These are phyloP conservation scores for Arge pagana DNA, from an alignment of 2,888 invertebrate genomes.

Conservation along the genomic window DNA sequence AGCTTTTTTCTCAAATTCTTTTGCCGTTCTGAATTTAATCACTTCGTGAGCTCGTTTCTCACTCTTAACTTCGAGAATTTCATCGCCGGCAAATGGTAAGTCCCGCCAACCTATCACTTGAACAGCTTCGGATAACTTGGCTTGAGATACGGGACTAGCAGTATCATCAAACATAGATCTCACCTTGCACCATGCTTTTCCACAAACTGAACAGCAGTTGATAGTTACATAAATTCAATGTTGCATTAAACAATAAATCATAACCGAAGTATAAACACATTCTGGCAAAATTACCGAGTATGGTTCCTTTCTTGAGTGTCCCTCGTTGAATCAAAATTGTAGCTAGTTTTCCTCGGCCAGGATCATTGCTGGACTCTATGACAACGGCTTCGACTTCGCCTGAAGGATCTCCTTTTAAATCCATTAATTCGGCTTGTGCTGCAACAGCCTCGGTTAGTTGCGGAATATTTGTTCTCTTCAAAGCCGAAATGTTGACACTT, in stretches of 20 bases:
- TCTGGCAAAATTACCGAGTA: conserved; percentile 55
- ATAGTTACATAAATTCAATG: conserved; percentile 70
- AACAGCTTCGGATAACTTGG: conserved; percentile 80
- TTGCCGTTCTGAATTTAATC: conserved; percentile 67
- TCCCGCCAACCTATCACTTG: conserved; percentile 91
- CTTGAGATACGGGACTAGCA: conserved; percentile 69
- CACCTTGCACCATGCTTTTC: conserved; percentile 82
- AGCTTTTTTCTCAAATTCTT: conserved; percentile 67
- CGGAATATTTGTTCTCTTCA: conserved; percentile 79
- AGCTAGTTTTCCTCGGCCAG: conserved; percentile 67
- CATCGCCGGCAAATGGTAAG: conserved; percentile 87
- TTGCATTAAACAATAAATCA: too few relatives aligned
- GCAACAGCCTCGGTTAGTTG: conserved; percentile 82
- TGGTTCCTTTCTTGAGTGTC: conserved; percentile 62
- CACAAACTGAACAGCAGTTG: conserved; percentile 86
- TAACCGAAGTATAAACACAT: background rate
- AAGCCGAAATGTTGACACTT: conserved; percentile 88
- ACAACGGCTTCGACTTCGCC: conserved; percentile 89
- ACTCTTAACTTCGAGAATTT: conserved; percentile 79
- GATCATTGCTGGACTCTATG: conserved; percentile 80
- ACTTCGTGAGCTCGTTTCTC: conserved; percentile 75
- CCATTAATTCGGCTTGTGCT: conserved; percentile 84
- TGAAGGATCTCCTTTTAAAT: conserved; percentile 80
- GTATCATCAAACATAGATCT: conserved; percentile 80
- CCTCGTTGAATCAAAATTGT: conserved; percentile 68